phyloP scores from a whole-genome alignment of 2,888 invertebrate species.

The Neocrepidodera transversa region DNA sequence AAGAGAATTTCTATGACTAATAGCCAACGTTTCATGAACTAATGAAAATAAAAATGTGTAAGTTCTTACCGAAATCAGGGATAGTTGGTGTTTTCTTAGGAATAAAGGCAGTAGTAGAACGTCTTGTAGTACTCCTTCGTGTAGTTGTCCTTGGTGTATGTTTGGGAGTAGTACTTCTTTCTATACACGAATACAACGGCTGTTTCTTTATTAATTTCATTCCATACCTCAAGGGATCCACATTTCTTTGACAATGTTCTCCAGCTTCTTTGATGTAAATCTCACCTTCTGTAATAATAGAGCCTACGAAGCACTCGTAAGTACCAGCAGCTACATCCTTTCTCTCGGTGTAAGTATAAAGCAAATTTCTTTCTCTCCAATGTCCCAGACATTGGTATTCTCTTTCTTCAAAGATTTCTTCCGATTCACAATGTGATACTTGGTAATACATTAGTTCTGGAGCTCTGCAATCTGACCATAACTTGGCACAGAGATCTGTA shows the following conservation, averaged over 20 bases:
- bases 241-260: conserved; percentile 68
- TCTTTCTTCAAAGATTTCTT: conserved; percentile 70
- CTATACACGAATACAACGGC: conserved; percentile 52
- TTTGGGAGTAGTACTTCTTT: conserved; percentile 37
- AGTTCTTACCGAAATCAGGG: conserved; percentile 41
- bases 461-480: conserved; percentile 70
- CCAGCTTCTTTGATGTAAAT: conserved; percentile 74
- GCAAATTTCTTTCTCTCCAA: conserved; percentile 68
- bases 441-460: conserved; percentile 73
- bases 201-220: conserved; percentile 67
- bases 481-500: conserved; percentile 67
- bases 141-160: conserved; percentile 26
- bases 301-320: conserved; percentile 73
- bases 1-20: neutral
- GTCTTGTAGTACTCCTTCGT: conserved; percentile 21
- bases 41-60: too few relatives aligned
- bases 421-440: conserved; percentile 67
- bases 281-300: conserved; percentile 65
- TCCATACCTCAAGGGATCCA: conserved; percentile 66
- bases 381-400: conserved; percentile 72
- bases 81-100: conserved; percentile 34
- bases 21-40: too few relatives aligned
- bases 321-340: conserved; percentile 65
- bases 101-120: conserved; percentile 26
- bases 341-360: conserved; percentile 71